Evolutionary conservation across 2,888 invertebrate species (phyloP), one percentile per base, ranked within the genome.

Genomic region (Xylota segnis): DNA sequence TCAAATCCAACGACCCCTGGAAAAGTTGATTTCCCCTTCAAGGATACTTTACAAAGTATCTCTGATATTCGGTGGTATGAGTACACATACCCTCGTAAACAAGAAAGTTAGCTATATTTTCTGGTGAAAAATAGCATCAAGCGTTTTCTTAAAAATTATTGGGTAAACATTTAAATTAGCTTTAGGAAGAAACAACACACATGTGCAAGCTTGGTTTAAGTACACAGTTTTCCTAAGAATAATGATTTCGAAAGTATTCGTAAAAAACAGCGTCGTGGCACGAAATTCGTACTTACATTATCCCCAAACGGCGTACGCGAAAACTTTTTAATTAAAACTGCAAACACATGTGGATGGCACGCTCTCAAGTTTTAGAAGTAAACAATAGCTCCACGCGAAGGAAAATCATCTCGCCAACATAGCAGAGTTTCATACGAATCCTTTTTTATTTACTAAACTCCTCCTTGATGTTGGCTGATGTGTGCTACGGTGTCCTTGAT

Each of bases 281-380:
- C 18, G 65, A 27, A 34, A 52, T 52, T n/a, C 16, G 27, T 37
- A 4, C 32, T 29, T 9, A 29, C 68, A 43, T 43, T 43, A 29
- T 14, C 43, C 27, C 29, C 68, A 54, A 75, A 16, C 45, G 54
- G 37, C 40, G 27, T 32, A 45, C 37, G 27, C 54, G 6, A 16
- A 56, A 75, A 75, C 56, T 75, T 75, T 75, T 75, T 75, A 75
- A 75, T 75, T 75, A 75, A 75, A 75, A 65, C 56, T 65, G 56
- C 75, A 75, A 63, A 47, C 65, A 75, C 16, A 75, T 56, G 56
- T 18, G 65, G 65, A 65, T 56, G 65, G 56, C 65, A 75, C 37
- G 56, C 52, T 56, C 56, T 27, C 23, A 66, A 65, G 63, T 56
- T 47, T 65, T 10, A 54, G 18, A 18, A 56, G 40, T 23, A 65